A percentile compares a stretch with the other conserved stretches of the same genome.
Conservation (phyloP, 2,797 vertebrate genomes). For the Sebastiscus tertius region DNA sequence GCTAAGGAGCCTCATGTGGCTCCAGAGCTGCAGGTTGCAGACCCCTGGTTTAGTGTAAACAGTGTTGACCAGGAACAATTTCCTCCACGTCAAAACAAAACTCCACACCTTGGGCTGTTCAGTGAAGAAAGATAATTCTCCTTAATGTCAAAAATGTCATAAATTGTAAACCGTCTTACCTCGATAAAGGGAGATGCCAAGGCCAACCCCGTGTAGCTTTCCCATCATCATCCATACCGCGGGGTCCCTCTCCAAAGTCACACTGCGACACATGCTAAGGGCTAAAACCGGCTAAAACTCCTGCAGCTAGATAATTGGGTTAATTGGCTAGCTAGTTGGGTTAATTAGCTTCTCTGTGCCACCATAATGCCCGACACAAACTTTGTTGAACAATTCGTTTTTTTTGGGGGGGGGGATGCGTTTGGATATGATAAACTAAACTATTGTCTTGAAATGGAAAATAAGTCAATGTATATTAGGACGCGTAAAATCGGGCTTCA, state of each 20-base stretch:
- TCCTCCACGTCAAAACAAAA: background rate
- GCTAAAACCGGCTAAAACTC: background rate
- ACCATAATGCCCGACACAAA: rapidly evolving
- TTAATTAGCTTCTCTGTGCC: background rate
- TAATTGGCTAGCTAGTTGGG: background rate
- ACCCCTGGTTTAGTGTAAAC: no score
- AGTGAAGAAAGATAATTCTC: background rate
- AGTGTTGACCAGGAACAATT: background rate
- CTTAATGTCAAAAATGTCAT: background rate
- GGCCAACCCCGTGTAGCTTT: background rate
- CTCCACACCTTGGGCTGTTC: background rate
- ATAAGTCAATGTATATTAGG: background rate
- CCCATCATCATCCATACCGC: background rate
- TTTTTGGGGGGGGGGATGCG: background rate
- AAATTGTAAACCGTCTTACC: background rate
- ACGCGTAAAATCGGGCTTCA: background rate
- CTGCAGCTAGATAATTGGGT: no score
- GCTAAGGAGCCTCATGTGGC: no score
- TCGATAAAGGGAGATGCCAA: background rate
- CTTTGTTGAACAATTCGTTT: background rate
- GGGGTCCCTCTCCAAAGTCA: background rate
- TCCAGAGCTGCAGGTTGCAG: no score
- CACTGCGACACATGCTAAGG: background rate
- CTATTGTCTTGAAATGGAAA: background rate
- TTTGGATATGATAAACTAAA: background rate